Evolutionary conservation across 2,113 vertebrate genomes (phyloP).

Genomic region (Rhabdomys dilectus): DNA sequence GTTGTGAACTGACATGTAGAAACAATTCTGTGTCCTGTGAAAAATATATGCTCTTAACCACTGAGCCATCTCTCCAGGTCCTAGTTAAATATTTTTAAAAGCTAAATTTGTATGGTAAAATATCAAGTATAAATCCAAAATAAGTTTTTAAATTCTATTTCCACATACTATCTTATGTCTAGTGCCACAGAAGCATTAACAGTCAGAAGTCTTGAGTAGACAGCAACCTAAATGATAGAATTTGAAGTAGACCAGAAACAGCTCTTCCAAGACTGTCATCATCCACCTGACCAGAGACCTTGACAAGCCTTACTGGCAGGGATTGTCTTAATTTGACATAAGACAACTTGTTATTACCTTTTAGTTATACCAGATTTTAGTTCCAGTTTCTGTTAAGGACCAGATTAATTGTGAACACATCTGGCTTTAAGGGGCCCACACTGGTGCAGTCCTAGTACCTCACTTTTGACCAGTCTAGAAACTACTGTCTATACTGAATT

Average conservation of each 20-base stretch:
- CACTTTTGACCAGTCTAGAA: neutral
- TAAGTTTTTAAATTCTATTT: neutral
- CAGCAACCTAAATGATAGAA: neutral
- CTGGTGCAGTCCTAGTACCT: neutral
- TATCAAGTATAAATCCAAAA: neutral
- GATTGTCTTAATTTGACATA: neutral
- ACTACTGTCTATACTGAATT: no score
- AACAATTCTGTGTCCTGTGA: neutral
- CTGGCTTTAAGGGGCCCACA: neutral
- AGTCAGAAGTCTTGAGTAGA: neutral
- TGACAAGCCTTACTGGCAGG: no score
- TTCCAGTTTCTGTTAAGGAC: neutral
- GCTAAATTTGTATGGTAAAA: neutral
- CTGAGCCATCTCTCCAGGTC: no score
- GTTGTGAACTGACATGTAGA: no score
- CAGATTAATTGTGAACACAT: no score
- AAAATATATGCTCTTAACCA: neutral
- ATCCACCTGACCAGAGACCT: no score
- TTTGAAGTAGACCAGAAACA: neutral
- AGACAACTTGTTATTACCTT: no score
- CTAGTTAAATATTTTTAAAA: neutral
- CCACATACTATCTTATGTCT: neutral
- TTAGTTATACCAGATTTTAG: neutral
- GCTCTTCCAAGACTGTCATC: neutral
- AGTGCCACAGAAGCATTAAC: neutral